A percentile compares a stretch with the other conserved stretches of the same genome.
Conservation (phyloP, 1,140 invertebrate genomes). For the Lasaia peninsularis region DNA sequence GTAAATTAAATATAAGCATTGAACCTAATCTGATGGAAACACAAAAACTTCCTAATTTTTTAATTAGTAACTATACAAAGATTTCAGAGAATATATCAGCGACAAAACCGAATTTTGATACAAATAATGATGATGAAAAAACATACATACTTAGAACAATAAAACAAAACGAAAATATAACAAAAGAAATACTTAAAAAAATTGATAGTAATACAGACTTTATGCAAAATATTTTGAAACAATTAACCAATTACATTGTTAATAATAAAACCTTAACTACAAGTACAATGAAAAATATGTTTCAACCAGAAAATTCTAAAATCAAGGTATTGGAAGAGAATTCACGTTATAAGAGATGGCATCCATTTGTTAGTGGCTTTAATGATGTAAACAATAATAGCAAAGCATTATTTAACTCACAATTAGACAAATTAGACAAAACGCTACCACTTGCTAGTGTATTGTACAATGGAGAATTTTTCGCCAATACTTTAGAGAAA, state of each 20-base stretch:
- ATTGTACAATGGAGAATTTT: background rate
- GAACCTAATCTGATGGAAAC: no score
- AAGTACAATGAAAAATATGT: background rate
- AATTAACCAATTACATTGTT: background rate
- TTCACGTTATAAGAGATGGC: background rate
- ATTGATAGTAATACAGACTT: background rate
- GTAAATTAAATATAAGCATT: no score
- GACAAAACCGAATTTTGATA: background rate
- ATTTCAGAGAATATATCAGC: background rate
- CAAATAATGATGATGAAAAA: background rate
- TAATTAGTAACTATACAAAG: no score
- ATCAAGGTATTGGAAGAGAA: background rate
- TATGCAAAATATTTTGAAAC: slow-evolving; percentile 3
- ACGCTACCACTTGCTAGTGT: background rate
- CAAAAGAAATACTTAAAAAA: background rate
- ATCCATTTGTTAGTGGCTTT: background rate
- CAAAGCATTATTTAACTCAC: background rate
- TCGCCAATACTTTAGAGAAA: background rate
- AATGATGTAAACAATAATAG: background rate
- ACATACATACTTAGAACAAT: background rate
- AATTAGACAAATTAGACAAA: background rate
- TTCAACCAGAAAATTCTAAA: background rate
- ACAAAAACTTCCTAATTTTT: no score
- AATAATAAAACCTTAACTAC: background rate
- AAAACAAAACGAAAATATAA: background rate